These are phyloP conservation scores for Chelonus insularis DNA, from an alignment of 1,140 invertebrate species.

Conservation along the genomic window DNA sequence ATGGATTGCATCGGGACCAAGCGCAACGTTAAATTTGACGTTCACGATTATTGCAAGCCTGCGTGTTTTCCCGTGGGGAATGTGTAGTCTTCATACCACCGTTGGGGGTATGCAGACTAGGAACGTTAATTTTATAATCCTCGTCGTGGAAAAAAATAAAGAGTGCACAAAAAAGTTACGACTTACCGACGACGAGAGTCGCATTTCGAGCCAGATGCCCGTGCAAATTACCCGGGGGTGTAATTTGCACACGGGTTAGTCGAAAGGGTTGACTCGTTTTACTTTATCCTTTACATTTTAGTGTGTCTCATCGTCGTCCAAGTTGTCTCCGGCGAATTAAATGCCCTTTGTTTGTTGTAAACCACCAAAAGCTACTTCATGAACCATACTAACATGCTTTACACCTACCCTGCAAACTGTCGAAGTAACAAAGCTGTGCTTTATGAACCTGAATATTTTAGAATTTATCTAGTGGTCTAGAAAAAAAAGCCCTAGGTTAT, in stretches of 20 bases:
- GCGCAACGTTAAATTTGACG: constrained; percentile 58
- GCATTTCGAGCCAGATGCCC: constrained; percentile 39
- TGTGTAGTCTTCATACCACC: neutral
- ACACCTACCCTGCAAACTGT: no score
- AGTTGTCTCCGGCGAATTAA: neutral
- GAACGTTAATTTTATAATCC: constrained; percentile 58
- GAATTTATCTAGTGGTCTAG: no score
- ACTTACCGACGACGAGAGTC: constrained; percentile 39
- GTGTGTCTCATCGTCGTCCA: neutral
- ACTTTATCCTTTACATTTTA: neutral
- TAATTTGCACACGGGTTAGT: constrained; percentile 32
- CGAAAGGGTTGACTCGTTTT: constrained; percentile 21
- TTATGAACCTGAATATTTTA: no score
- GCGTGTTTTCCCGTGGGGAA: neutral
- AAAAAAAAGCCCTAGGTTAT: no score
- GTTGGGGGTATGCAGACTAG: constrained; percentile 16
- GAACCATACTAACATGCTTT: no score
- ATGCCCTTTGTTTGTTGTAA: no score
- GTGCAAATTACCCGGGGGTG: constrained; percentile 33
- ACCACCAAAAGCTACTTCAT: no score
- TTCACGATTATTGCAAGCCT: constrained; percentile 57
- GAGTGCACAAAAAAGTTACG: constrained; percentile 51
- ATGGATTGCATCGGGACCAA: constrained; percentile 57
- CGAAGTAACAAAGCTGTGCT: no score
- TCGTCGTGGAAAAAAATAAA: constrained; percentile 17